phyloP scores from a whole-genome alignment of 2,113 vertebrate genomes.

The Stigmatopora nigra region DNA sequence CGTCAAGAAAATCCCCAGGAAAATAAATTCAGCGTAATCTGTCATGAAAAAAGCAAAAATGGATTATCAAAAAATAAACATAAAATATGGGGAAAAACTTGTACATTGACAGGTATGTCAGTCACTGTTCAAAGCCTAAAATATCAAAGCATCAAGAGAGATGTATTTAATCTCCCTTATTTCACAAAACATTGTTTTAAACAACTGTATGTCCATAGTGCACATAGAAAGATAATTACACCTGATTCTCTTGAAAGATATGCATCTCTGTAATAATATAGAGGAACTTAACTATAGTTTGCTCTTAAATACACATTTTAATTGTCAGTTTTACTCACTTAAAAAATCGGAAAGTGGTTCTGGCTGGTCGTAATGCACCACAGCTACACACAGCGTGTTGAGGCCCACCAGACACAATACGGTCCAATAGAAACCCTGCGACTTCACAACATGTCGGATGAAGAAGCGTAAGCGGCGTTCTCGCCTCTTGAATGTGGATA shows the following conservation, averaged over 20 bases:
- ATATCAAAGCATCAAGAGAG: neutral
- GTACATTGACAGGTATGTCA: too few relatives aligned
- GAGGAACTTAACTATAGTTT: neutral
- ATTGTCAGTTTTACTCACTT: slow-evolving; percentile 71
- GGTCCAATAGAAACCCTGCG: slow-evolving; percentile 92
- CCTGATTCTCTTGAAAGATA: neutral
- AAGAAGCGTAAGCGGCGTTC: slow-evolving; percentile 87
- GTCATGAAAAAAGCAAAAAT: slow-evolving; percentile 6
- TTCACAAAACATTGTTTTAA: neutral
- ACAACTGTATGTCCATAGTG: neutral
- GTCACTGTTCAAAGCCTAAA: neutral
- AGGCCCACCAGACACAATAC: slow-evolving; percentile 90
- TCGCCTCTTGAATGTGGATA: slow-evolving; percentile 81
- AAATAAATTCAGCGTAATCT: slow-evolving; percentile 95
- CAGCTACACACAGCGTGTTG: slow-evolving; percentile 91
- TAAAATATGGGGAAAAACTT: too few relatives aligned
- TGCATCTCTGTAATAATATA: neutral
- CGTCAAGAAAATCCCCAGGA: slow-evolving; percentile 92
- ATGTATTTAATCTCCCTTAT: neutral
- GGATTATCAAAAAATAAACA: too few relatives aligned
- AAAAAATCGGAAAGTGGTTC: slow-evolving; percentile 88
- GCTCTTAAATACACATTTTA: neutral
- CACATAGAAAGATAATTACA: too few relatives aligned
- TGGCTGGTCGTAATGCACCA: slow-evolving; percentile 88
- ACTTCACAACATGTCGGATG: slow-evolving; percentile 85